A percentile compares a stretch with the other conserved stretches of the same genome.
Evolutionary conservation across 2,888 invertebrate genomes (phyloP).

Genomic region (Machimus rusticus): DNA sequence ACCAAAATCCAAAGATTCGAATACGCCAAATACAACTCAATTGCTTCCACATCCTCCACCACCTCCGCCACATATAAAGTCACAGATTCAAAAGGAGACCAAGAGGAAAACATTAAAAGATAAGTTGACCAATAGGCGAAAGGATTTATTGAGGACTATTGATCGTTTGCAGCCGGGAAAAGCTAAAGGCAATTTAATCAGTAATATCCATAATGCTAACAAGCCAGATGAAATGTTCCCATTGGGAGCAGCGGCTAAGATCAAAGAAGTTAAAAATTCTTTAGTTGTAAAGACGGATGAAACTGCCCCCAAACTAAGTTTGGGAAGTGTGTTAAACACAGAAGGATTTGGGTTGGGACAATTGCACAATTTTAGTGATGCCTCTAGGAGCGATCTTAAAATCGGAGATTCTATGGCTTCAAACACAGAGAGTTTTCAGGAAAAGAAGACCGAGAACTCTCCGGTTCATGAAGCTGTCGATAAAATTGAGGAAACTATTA

Average conservation of each 20-base stretch:
- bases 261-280: slow-evolving; percentile 68
- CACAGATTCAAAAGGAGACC: slow-evolving; percentile 62
- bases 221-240: slow-evolving; percentile 69
- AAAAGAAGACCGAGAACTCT: slow-evolving; percentile 49
- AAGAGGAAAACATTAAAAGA: slow-evolving; percentile 61
- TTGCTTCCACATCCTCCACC: slow-evolving; percentile 60
- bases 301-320: slow-evolving; percentile 80
- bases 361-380: slow-evolving; percentile 70
- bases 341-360: slow-evolving; percentile 73
- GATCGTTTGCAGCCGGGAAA: slow-evolving; percentile 86
- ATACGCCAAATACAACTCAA: slow-evolving; percentile 57
- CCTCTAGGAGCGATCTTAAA: slow-evolving; percentile 58
- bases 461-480: slow-evolving; percentile 50
- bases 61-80: slow-evolving; percentile 59
- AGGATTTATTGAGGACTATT: slow-evolving; percentile 82
- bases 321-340: slow-evolving; percentile 82
- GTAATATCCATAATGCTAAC: slow-evolving; percentile 69
- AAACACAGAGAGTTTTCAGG: slow-evolving; percentile 27
- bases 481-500: slow-evolving; percentile 48
- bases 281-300: slow-evolving; percentile 70
- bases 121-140: slow-evolving; percentile 64
- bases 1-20: slow-evolving; percentile 56
- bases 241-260: slow-evolving; percentile 66
- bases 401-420: slow-evolving; percentile 49
- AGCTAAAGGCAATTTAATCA: slow-evolving; percentile 84